Percentiles rank a stretch among this genome's conserved stretches.
Evolutionary conservation across 2,888 invertebrate genomes (phyloP).

Genomic region (Thumatha senex): DNA sequence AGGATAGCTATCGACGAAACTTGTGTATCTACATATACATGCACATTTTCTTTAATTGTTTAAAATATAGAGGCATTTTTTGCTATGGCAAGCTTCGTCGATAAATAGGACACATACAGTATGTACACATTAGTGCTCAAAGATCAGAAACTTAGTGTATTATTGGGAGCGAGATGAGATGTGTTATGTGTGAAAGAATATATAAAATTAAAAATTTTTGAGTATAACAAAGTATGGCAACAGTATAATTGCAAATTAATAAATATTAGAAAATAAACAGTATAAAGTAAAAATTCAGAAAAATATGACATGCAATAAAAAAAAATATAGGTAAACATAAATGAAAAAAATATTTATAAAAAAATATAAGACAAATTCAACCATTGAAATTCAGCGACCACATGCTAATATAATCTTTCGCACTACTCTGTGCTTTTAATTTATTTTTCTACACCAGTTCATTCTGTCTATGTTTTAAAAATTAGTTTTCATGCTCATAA

Average conservation of each 20-base stretch:
- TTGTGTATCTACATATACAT: constrained; percentile 13
- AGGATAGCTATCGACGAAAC: constrained; percentile 52
- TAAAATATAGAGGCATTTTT: not conserved
- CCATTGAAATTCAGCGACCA: constrained; percentile 70
- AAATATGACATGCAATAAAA: constrained; percentile 63
- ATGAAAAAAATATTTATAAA: constrained; percentile 42
- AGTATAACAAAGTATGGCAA: constrained; percentile 38
- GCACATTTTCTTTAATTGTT: constrained; percentile 1
- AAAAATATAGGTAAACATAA: constrained; percentile 36
- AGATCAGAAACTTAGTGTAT: constrained; percentile 36
- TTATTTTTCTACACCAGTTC: constrained; percentile 61
- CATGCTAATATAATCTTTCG: constrained; percentile 74
- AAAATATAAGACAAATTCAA: constrained; percentile 49
- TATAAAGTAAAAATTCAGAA: constrained; percentile 40
- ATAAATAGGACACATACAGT: constrained; percentile 30
- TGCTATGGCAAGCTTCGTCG: constrained; percentile 44
- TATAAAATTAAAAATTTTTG: constrained; percentile 42
- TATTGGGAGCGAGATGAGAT: constrained; percentile 43
- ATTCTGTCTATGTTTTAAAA: constrained; percentile 60
- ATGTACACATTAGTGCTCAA: constrained; percentile 48
- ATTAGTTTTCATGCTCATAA: constrained; percentile 79
- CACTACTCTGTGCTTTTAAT: constrained; percentile 80
- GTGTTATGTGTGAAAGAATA: constrained; percentile 60
- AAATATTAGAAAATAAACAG: constrained; percentile 38
- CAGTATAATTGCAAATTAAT: constrained; percentile 48